Base-by-base conservation (phyloP, 2,888 invertebrate species). In the Chrysolina oricalcia region DNA sequence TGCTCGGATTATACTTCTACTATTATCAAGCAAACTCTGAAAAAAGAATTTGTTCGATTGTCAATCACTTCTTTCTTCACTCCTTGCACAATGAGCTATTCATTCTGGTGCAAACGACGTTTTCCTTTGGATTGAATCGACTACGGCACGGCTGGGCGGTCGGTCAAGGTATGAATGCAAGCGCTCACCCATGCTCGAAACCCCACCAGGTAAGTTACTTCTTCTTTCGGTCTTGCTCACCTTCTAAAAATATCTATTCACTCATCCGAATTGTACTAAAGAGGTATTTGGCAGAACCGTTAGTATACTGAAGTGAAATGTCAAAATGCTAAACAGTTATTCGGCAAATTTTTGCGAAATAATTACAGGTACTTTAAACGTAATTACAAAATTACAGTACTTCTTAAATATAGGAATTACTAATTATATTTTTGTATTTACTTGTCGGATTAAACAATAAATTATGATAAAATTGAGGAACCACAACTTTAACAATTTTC, bases 161-260 rank as follows among this genome's bases (percentile, higher is more conserved):
- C 73, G 79, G 79, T 77, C 80, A 74, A 78, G 73, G 71, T 70
- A 73, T 72, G 67, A 70, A 50, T 50, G 19, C 46, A 17, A 70
- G 65, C 74, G 72, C 72, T 74, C 66, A 59, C 73, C 68, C 68
- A 78, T 76, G 69, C 79, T 76, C 74, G 62, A 70, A 76, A 72
- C 76, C 78, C 77, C 78, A 78, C 81, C 84, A 83, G 84, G 84
- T 83, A 83, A 80, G 75, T 82, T 67, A 75, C 67, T 43, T 62
- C 70, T 70, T 70, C 70, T 70, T 70, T 59, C 19, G 65, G 53
- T 23, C 63, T 76, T 73, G 62, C 48, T 70, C 73, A 73, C 63
- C 74, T 75, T 43, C 53, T 63, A 68, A 62, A 59, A 48, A 50
- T 71, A 40, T 48, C 27, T 23, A 27, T 46, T 66, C 59, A 9